phyloP scores from a whole-genome alignment of 2,797 vertebrate species.

The Decapterus maruadsi region DNA sequence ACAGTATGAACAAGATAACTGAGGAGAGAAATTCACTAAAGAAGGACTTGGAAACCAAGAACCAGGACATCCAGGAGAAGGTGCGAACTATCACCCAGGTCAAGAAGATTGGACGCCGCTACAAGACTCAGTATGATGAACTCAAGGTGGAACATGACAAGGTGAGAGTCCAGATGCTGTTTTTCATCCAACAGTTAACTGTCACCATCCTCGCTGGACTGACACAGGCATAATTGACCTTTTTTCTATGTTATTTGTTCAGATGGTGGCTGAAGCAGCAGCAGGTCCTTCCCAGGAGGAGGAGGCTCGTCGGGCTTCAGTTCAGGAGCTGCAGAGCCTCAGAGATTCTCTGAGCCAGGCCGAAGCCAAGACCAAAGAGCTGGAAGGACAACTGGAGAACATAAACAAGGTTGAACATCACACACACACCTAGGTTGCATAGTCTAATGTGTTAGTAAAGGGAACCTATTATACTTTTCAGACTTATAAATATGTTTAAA shows the following conservation, averaged over 20 bases:
- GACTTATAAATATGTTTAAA: too few species aligned
- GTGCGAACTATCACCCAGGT: conserved; percentile 95
- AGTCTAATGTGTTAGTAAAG: not conserved
- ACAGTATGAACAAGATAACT: conserved; percentile 87
- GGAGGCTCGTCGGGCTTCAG: conserved; percentile 89
- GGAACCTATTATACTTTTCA: too few species aligned
- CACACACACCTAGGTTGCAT: not conserved
- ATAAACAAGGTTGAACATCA: conserved; percentile 88
- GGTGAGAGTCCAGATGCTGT: conserved; percentile 74
- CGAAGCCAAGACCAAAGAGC: conserved; percentile 87
- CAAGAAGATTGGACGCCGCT: conserved; percentile 97
- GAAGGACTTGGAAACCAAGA: conserved; percentile 89
- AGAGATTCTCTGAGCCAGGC: conserved; percentile 89
- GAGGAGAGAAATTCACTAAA: conserved; percentile 89
- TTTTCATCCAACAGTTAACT: not conserved
- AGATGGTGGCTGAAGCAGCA: conserved; percentile 88
- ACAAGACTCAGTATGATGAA: conserved; percentile 98
- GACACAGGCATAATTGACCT: not conserved
- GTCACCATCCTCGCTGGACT: not conserved
- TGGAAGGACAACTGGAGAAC: conserved; percentile 91
- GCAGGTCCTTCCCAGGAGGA: conserved; percentile 88
- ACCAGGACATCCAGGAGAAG: conserved; percentile 92
- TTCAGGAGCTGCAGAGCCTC: conserved; percentile 91
- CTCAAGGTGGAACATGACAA: conserved; percentile 94
- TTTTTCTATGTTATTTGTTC: not conserved